phyloP scores from a whole-genome alignment of 2,113 vertebrate species.

The Albula goreensis region DNA sequence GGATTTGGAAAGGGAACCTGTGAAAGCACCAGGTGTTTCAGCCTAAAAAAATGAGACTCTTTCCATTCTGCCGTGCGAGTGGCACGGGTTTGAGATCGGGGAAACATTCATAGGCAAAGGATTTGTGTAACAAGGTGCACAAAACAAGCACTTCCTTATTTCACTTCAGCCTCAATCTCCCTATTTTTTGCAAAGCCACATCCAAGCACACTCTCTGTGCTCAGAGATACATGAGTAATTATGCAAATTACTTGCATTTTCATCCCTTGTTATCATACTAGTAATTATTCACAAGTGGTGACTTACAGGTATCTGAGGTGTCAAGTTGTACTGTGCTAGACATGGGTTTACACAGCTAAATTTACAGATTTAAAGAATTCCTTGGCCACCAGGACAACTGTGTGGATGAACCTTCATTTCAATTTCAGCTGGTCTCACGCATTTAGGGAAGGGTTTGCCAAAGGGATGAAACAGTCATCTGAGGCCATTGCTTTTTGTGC shows the following conservation, averaged over 20 bases:
- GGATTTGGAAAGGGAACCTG: background rate
- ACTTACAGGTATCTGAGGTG: background rate
- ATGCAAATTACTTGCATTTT: background rate
- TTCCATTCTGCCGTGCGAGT: background rate
- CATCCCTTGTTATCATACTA: background rate
- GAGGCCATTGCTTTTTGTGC: background rate
- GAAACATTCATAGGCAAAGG: background rate
- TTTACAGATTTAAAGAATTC: background rate
- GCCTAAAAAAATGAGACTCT: background rate
- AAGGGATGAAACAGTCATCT: background rate
- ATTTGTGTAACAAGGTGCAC: no score
- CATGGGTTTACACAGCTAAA: background rate
- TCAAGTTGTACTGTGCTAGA: background rate
- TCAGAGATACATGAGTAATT: background rate
- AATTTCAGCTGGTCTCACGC: background rate
- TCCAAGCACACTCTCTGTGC: background rate
- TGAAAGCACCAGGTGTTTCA: background rate
- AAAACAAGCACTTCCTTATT: background rate
- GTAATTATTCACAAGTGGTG: background rate
- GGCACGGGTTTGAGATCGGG: background rate
- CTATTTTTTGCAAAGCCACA: background rate
- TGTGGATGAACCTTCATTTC: background rate
- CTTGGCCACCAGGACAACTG: background rate
- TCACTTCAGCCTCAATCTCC: background rate
- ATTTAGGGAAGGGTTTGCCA: background rate